These are phyloP conservation scores for Tetraneura akinire DNA, from an alignment of 1,140 invertebrate species.

Conservation along the genomic window DNA sequence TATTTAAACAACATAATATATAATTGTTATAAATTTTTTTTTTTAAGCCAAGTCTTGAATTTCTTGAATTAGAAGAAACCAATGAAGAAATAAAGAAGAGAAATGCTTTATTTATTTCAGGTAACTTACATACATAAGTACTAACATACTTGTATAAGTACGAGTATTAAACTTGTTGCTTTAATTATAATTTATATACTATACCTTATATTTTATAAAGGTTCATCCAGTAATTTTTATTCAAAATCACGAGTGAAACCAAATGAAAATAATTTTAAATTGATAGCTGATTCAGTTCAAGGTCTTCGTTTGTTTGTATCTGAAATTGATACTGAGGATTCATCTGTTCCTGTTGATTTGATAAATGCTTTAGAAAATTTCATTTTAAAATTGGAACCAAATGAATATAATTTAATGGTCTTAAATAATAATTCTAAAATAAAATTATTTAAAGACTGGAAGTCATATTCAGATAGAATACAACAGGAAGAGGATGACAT, in stretches of 20 bases:
- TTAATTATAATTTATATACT: conserved; percentile 20
- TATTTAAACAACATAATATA: background rate
- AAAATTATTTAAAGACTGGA: conserved; percentile 51
- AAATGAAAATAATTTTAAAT: conserved; percentile 41
- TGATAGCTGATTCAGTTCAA: conserved; percentile 48
- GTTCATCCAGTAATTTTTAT: background rate
- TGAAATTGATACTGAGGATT: conserved; percentile 21
- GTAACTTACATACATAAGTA: background rate
- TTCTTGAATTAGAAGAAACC: conserved; percentile 10
- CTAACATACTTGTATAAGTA: too few relatives aligned
- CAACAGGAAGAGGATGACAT: background rate
- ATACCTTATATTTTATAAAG: background rate
- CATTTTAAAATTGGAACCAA: conserved; percentile 16
- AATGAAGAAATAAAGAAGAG: background rate
- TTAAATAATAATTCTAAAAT: conserved; percentile 43
- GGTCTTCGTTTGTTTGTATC: conserved; percentile 32
- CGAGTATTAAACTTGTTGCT: too few relatives aligned
- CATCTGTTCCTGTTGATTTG: conserved; percentile 14
- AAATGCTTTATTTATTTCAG: background rate
- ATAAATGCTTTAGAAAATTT: conserved; percentile 19
- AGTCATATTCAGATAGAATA: conserved; percentile 35
- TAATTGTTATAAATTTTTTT: background rate
- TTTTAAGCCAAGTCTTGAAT: conserved; percentile 33
- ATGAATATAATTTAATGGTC: conserved; percentile 33
- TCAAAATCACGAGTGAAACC: background rate